phyloP scores from a whole-genome alignment of 37 sponge, comb jelly and placozoan genomes.

The Aphrocallistes beatrix region DNA sequence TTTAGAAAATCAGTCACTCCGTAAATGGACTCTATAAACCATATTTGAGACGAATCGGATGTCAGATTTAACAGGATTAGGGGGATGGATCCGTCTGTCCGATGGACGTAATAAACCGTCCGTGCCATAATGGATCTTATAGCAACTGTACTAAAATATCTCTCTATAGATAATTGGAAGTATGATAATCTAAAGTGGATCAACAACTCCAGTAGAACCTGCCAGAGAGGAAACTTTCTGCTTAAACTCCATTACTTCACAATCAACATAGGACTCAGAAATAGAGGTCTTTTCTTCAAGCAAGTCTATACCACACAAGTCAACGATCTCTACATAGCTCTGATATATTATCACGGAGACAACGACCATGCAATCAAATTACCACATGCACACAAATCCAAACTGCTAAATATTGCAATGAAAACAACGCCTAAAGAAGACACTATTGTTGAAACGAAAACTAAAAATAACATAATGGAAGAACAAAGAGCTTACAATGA shows the following conservation, averaged over 20 bases:
- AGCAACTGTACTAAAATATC: not conserved
- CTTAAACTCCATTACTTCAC: constrained; percentile 1
- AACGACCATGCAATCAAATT: not conserved
- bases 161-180: not conserved
- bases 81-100: too few relatives aligned
- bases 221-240: constrained; percentile 7
- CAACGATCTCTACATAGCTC: not conserved
- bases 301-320: not conserved
- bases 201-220: not conserved
- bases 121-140: too few relatives aligned
- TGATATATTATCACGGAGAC: not conserved
- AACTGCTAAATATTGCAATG: not conserved
- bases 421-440: too few relatives aligned
- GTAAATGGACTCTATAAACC: too few relatives aligned
- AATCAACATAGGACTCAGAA: not conserved
- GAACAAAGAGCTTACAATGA: too few relatives aligned
- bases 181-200: constrained; percentile 7
- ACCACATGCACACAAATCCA: not conserved
- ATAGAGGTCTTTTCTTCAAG: not conserved
- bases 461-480: too few relatives aligned
- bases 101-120: too few relatives aligned
- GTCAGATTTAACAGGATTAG: too few relatives aligned
- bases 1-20: too few relatives aligned
- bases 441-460: too few relatives aligned
- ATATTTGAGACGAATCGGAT: too few relatives aligned